Base-by-base conservation (phyloP, 2,888 invertebrate genomes). In the Cacoxenus indagator region DNA sequence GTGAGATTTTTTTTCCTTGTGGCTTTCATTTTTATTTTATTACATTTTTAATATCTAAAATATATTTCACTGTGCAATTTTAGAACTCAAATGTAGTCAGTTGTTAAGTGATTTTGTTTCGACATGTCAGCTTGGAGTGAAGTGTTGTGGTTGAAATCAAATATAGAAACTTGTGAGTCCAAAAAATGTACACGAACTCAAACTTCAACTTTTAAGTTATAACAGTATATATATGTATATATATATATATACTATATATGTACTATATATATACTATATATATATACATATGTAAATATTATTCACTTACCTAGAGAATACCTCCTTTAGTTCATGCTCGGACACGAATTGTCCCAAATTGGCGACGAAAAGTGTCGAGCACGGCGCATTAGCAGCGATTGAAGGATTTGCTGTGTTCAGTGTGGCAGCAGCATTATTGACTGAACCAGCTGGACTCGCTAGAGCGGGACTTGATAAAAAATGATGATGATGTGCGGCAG, bases 291-390 rank as follows among this genome's bases (percentile, higher is more conserved):
- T 37, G 4, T 80, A 81, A 80, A 81, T 83, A 73, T 70, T 73
- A 8, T 43, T 5, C 66, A 68, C 68, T 54, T 67, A 98, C 97
- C 97, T 97, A 92, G 95, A 95, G 90, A 98, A 98, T 87, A 99
- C 95, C 90, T 98, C 97, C 91, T 98, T 98, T 82, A 99, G 93
- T 90, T 99, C 98, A 88, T 98, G 98, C 90, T 99, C 99, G 79
- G 96, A 97, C 85, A 98, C 97, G 89, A 96, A 97, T 90, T 96
- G 96, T 80, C 98, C 98, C 87, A 99, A 92, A 90, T 99, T 99
- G 86, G 98, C 98, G 87, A 99, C 98, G 91, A 99, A 99, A 79
- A 99, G 93, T 79, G 99, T 99, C 84, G 97, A 97, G 91, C 97
- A 98, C 82, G 97, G 97, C 81, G 95, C 94, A 88, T 95, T 94